These are phyloP conservation scores for Fabriciana adippe DNA, from an alignment of 2,888 invertebrate species.

Conservation along the genomic window DNA sequence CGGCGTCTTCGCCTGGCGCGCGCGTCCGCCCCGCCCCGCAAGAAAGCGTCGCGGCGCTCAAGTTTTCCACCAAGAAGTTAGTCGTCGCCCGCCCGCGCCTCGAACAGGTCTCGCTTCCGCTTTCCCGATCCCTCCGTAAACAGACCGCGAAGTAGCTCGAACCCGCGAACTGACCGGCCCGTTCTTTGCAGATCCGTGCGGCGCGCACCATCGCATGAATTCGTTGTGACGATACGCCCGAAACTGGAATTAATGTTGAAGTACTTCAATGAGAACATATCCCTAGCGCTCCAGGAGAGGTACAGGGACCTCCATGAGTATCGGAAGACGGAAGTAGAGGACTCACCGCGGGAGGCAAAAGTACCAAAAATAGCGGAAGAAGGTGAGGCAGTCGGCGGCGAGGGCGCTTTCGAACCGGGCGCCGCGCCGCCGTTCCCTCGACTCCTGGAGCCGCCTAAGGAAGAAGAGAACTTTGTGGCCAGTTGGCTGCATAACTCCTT, in stretches of 20 bases:
- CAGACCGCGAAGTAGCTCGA: slow-evolving; percentile 41
- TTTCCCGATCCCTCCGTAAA: slow-evolving; percentile 54
- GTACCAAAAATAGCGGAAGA: slow-evolving; percentile 79
- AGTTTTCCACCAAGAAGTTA: slow-evolving; percentile 84
- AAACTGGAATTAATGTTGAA: slow-evolving; percentile 82
- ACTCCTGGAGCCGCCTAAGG: slow-evolving; percentile 81
- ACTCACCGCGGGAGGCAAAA: slow-evolving; percentile 78
- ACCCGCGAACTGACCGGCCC: slow-evolving; percentile 35
- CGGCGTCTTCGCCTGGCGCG: slow-evolving; percentile 80
- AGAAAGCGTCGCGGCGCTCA: slow-evolving; percentile 80
- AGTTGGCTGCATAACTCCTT: slow-evolving; percentile 88
- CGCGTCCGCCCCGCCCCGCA: slow-evolving; percentile 81
- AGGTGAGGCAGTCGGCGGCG: slow-evolving; percentile 76
- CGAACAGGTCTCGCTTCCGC: slow-evolving; percentile 79
- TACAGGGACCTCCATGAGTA: slow-evolving; percentile 82
- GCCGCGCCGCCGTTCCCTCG: slow-evolving; percentile 78
- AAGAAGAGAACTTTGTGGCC: slow-evolving; percentile 86
- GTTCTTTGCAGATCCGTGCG: slow-evolving; percentile 54
- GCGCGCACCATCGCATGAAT: slow-evolving; percentile 69
- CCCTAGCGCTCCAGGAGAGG: slow-evolving; percentile 82
- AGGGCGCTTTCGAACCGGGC: slow-evolving; percentile 73
- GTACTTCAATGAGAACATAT: slow-evolving; percentile 81
- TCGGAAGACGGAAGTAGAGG: slow-evolving; percentile 78
- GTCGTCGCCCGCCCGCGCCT: slow-evolving; percentile 82
- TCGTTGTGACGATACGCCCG: slow-evolving; percentile 70